phyloP scores from a whole-genome alignment of 2,797 vertebrate species.

The Labeo calbasu region DNA sequence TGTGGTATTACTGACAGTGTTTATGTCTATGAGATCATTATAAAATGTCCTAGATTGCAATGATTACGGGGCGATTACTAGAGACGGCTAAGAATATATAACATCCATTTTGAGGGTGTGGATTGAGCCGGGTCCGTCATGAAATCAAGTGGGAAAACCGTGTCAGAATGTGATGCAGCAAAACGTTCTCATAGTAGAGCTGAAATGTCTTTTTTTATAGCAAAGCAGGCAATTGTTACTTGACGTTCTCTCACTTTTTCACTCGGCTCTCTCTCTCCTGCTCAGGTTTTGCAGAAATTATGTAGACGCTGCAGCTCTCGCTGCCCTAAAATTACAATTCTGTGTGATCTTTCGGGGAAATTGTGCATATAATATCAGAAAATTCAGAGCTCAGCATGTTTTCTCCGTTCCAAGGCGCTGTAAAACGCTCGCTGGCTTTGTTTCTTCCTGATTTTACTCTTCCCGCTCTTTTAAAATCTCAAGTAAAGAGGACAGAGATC shows the following conservation, averaged over 20 bases:
- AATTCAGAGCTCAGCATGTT: conserved; percentile 28
- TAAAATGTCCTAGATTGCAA: conserved; percentile 14
- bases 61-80: conserved; percentile 35
- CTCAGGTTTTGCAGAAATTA: background rate
- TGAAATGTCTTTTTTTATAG: background rate
- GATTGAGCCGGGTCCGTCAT: conserved; percentile 20
- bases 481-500: conserved; percentile 51
- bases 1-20: conserved; percentile 34
- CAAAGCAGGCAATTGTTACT: background rate
- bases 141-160: background rate
- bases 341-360: conserved; percentile 46
- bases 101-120: conserved; percentile 19
- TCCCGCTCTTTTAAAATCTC: conserved; percentile 53
- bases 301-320: conserved; percentile 9
- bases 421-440: conserved; percentile 52
- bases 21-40: conserved; percentile 35
- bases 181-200: background rate
- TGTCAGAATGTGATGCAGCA: background rate
- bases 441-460: conserved; percentile 49
- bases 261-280: background rate
- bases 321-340: conserved; percentile 35
- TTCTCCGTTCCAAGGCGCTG: conserved; percentile 32
- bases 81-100: conserved; percentile 15
- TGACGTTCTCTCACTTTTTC: conserved; percentile 19
- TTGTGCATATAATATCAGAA: conserved; percentile 52